Conservation (phyloP, 2,888 invertebrate genomes). For the Trichopoda pennipes region DNA sequence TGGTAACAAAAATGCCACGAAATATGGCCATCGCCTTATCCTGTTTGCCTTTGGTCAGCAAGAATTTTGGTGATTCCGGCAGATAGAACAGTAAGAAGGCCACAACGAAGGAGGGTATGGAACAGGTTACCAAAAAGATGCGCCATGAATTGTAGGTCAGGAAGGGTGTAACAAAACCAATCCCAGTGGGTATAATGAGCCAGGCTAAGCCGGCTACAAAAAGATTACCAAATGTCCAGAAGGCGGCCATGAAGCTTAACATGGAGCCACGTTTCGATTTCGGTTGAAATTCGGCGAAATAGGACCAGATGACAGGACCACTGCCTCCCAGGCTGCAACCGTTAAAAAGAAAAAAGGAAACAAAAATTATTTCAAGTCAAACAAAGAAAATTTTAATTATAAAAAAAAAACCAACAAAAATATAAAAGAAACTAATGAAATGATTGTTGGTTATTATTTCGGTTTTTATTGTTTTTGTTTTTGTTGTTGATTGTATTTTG, state of each 20-base stretch:
- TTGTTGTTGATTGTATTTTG: neutral
- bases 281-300: constrained; percentile 97
- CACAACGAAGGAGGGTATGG: constrained; percentile 93
- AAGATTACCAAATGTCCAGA: constrained; percentile 96
- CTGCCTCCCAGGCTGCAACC: constrained; percentile 79
- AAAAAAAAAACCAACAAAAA: constrained; percentile 7
- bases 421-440: neutral
- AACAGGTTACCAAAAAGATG: constrained; percentile 93
- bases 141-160: constrained; percentile 96
- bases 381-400: neutral
- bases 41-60: constrained; percentile 89
- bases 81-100: constrained; percentile 90
- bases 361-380: neutral
- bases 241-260: constrained; percentile 96
- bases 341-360: constrained; percentile 9
- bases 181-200: constrained; percentile 87
- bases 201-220: constrained; percentile 93
- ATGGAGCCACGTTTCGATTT: constrained; percentile 94
- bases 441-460: neutral
- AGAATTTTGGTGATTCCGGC: constrained; percentile 95
- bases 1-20: constrained; percentile 89
- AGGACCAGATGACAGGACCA: constrained; percentile 96
- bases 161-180: constrained; percentile 85
- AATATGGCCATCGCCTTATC: constrained; percentile 92
- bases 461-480: neutral